Conservation (phyloP, 2,113 vertebrate species). For the Ploceus nigricollis region DNA sequence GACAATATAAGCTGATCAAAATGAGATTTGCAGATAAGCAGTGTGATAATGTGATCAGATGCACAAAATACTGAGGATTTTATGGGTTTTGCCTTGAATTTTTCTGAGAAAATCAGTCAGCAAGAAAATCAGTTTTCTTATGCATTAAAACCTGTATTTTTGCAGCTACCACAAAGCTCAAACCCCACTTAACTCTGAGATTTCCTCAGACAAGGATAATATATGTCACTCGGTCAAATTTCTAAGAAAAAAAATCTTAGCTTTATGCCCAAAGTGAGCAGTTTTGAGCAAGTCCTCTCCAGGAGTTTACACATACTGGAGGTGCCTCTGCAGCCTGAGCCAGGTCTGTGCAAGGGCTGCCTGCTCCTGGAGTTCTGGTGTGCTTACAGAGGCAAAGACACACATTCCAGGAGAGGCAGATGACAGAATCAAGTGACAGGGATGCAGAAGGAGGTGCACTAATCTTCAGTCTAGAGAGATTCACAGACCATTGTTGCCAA, state of each 20-base stretch:
- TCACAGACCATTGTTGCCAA: background rate
- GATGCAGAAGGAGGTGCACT: background rate
- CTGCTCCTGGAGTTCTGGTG: background rate
- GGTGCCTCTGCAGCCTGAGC: background rate
- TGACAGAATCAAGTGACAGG: background rate
- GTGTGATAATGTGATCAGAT: background rate
- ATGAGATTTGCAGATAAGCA: background rate
- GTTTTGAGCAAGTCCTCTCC: background rate
- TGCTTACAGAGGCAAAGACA: background rate
- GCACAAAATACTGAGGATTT: background rate
- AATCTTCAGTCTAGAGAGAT: slow-evolving; percentile 4
- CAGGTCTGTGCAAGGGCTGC: background rate
- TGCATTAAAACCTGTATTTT: background rate
- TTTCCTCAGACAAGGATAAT: background rate
- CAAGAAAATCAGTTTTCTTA: background rate
- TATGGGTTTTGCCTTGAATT: background rate
- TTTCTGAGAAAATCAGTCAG: background rate
- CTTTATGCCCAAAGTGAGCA: background rate
- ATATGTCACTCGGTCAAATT: background rate
- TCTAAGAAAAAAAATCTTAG: background rate
- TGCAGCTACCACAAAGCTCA: background rate
- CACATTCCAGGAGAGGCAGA: background rate
- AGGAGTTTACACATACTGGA: background rate
- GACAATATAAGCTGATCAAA: background rate
- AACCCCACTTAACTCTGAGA: background rate